Percentiles rank a stretch among this genome's conserved stretches.
These are phyloP conservation scores for Anas platyrhynchos DNA, from an alignment of 2,113 vertebrate genomes.

Conservation along the genomic window DNA sequence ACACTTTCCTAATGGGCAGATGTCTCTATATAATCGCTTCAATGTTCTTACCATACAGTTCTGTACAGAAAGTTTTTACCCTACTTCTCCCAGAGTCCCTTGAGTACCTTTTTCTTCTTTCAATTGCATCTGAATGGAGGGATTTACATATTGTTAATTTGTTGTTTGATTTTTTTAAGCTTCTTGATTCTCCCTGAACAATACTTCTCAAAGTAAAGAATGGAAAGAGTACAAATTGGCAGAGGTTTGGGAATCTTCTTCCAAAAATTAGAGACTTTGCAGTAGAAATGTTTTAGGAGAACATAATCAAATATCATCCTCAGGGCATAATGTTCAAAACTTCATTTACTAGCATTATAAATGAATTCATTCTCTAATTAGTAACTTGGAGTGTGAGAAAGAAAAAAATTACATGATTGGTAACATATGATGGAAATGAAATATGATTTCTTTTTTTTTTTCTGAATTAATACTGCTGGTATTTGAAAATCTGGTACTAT, in stretches of 20 bases:
- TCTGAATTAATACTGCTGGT: constrained; percentile 36
- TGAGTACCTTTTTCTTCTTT: not conserved
- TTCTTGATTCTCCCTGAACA: constrained; percentile 32
- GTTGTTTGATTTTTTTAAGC: not conserved
- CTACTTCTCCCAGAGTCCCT: not conserved
- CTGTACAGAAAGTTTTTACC: not conserved
- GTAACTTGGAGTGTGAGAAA: constrained; percentile 55
- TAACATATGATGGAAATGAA: constrained; percentile 73
- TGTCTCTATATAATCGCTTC: not conserved
- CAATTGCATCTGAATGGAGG: not conserved
- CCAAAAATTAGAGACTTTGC: constrained; percentile 38
- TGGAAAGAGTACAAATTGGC: constrained; percentile 32
- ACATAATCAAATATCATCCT: constrained; percentile 33
- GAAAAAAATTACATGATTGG: constrained; percentile 44
- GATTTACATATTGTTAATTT: constrained; percentile 23
- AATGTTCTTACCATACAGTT: not conserved
- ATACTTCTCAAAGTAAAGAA: constrained; percentile 47
- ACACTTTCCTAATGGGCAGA: not conserved
- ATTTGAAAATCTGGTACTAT: constrained; percentile 56
- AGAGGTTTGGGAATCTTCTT: constrained; percentile 35
- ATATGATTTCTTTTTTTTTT: constrained; percentile 19
- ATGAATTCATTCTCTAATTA: constrained; percentile 74
- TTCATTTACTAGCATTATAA: constrained; percentile 54
- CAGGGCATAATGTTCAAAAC: constrained; percentile 51
- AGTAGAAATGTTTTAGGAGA: not conserved